Percentiles rank a stretch among this genome's conserved stretches.
Conservation (phyloP, 2,797 vertebrate genomes). For the Chaenodraco wilsoni region DNA sequence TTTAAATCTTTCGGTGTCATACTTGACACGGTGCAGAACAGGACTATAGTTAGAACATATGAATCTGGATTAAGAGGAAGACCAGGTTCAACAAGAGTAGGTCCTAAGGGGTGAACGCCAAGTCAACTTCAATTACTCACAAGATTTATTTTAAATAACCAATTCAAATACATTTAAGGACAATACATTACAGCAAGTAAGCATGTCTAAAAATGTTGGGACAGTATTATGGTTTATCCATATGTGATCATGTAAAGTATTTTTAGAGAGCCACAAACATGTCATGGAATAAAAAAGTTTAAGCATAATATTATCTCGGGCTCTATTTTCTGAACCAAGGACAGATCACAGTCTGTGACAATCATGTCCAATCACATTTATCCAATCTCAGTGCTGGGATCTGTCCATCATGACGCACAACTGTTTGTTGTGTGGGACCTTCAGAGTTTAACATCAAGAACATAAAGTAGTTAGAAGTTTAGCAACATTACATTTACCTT, state of each 20-base stretch:
- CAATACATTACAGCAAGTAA: neutral
- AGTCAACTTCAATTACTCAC: neutral
- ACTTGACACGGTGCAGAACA: neutral
- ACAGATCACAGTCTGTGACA: neutral
- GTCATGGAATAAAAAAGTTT: neutral
- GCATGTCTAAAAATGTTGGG: neutral
- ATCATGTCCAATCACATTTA: neutral
- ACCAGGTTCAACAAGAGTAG: neutral
- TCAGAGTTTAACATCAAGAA: neutral
- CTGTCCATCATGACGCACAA: neutral
- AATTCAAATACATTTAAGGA: neutral
- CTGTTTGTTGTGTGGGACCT: neutral
- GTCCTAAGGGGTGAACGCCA: neutral
- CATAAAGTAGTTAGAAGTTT: neutral
- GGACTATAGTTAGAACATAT: slow-evolving; percentile 9
- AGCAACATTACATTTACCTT: neutral
- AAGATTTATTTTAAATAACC: slow-evolving; percentile 2
- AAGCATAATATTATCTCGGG: neutral
- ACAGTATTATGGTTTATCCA: neutral
- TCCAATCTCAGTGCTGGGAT: neutral
- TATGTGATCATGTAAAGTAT: neutral
- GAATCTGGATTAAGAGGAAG: neutral
- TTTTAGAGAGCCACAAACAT: neutral
- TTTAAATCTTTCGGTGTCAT: slow-evolving; percentile 13
- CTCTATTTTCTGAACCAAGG: neutral